Evolutionary conservation across 2,888 invertebrate species (phyloP).

Genomic region (Drosophila limbata): DNA sequence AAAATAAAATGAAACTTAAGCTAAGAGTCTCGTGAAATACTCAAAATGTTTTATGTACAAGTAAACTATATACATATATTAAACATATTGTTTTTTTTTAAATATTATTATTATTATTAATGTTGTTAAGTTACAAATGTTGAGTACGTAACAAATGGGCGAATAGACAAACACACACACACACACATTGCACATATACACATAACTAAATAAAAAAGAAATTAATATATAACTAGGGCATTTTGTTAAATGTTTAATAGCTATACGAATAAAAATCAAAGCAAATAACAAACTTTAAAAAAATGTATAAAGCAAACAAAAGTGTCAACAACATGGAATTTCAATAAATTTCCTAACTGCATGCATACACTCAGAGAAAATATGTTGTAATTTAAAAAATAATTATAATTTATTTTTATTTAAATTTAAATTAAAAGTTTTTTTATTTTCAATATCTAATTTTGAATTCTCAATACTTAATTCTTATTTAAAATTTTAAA

Average conservation of each 20-base stretch:
- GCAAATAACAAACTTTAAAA: constrained; percentile 34
- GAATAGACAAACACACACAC: constrained; percentile 12
- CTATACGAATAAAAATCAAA: constrained; percentile 56
- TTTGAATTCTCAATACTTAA: too few relatives aligned
- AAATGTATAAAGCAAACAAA: constrained; percentile 26
- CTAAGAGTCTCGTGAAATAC: constrained; percentile 47
- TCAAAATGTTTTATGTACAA: constrained; percentile 55
- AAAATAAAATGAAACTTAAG: constrained; percentile 30
- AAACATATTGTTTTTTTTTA: constrained; percentile 65
- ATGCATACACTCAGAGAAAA: constrained; percentile 6
- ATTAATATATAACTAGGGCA: constrained; percentile 39
- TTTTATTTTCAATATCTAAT: too few relatives aligned
- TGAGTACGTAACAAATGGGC: constrained; percentile 44
- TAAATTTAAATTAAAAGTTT: too few relatives aligned
- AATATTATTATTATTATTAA: constrained; percentile 49
- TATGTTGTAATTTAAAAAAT: too few relatives aligned
- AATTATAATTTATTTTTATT: too few relatives aligned
- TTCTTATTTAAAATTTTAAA: too few relatives aligned
- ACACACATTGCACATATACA: constrained; percentile 37
- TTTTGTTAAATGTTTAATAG: constrained; percentile 69
- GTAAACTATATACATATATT: constrained; percentile 56
- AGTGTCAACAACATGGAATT: constrained; percentile 34
- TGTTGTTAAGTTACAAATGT: constrained; percentile 66
- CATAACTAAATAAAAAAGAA: constrained; percentile 7
- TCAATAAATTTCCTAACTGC: constrained; percentile 49